Evolutionary conservation across 2,797 vertebrate species (phyloP).

Genomic region (Chelonia mydas): DNA sequence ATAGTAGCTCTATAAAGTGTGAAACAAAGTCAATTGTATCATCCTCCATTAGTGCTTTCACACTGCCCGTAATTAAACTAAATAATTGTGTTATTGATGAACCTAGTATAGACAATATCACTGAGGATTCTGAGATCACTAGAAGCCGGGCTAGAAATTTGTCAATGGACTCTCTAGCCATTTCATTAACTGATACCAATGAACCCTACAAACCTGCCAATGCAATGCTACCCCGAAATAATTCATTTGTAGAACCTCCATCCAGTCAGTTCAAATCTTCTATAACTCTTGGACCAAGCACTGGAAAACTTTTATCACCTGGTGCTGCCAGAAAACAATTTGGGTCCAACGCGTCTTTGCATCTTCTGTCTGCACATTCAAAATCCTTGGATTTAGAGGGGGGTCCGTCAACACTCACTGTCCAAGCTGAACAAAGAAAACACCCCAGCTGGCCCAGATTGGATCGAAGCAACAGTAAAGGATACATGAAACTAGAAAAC

Average conservation of each 20-base stretch:
- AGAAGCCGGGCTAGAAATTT: constrained; percentile 81
- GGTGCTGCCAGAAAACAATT: constrained; percentile 92
- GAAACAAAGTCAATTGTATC: constrained; percentile 96
- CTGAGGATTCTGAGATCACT: constrained; percentile 86
- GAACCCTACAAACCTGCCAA: constrained; percentile 85
- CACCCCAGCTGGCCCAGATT: constrained; percentile 98
- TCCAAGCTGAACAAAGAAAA: constrained; percentile 93
- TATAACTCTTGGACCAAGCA: constrained; percentile 81
- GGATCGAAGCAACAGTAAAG: constrained; percentile 96
- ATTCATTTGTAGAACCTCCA: constrained; percentile 84
- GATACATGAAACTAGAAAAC: constrained; percentile 94
- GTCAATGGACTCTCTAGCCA: constrained; percentile 90
- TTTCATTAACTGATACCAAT: constrained; percentile 85
- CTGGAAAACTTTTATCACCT: constrained; percentile 90
- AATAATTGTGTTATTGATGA: constrained; percentile 99
- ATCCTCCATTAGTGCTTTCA: constrained; percentile 96
- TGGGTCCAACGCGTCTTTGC: constrained; percentile 94
- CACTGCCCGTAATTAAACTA: constrained; percentile 96
- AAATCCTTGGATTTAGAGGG: constrained; percentile 97
- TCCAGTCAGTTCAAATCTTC: constrained; percentile 83
- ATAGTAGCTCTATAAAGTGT: constrained; percentile 81
- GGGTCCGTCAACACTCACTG: constrained; percentile 86
- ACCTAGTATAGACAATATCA: constrained; percentile 94
- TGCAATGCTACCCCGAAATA: constrained; percentile 84
- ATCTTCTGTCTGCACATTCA: constrained; percentile 93